A percentile compares a stretch with the other conserved stretches of the same genome.
Conservation (phyloP, 2,113 vertebrate species). For the Scomber japonicus region DNA sequence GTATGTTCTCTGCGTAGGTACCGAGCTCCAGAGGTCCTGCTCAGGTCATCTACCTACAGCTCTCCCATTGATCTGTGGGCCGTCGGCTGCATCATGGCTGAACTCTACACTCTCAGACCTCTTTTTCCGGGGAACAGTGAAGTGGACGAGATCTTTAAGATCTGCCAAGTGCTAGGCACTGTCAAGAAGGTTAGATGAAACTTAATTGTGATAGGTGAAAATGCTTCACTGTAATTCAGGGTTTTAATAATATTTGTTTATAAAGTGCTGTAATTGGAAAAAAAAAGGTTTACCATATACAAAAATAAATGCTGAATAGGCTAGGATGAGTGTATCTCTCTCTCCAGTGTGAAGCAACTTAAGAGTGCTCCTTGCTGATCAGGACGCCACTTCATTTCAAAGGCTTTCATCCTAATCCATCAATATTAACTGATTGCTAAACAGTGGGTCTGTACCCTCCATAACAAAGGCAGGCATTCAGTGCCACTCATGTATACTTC, state of each 20-base stretch:
- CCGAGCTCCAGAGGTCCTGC: constrained; percentile 95
- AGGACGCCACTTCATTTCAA: not conserved
- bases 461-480: not conserved
- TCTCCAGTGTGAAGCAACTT: constrained; percentile 12
- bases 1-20: constrained; percentile 86
- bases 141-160: constrained; percentile 99
- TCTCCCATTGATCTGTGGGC: constrained; percentile 98
- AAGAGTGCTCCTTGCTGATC: constrained; percentile 6
- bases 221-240: not conserved
- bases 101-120: constrained; percentile 94
- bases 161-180: constrained; percentile 97
- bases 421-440: constrained; percentile 12
- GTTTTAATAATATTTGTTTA: no score
- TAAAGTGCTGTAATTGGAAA: no score
- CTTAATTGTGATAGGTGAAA: not conserved
- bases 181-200: constrained; percentile 91
- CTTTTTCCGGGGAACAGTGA: constrained; percentile 99
- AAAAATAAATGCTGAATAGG: not conserved
- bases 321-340: not conserved
- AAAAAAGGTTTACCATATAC: not conserved
- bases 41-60: constrained; percentile 93
- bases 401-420: constrained; percentile 2
- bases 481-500: not conserved
- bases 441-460: not conserved
- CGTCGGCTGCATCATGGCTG: constrained; percentile 98